Evolutionary conservation across 2,113 vertebrate genomes (phyloP).

Genomic region (Neolamprologus longior): DNA sequence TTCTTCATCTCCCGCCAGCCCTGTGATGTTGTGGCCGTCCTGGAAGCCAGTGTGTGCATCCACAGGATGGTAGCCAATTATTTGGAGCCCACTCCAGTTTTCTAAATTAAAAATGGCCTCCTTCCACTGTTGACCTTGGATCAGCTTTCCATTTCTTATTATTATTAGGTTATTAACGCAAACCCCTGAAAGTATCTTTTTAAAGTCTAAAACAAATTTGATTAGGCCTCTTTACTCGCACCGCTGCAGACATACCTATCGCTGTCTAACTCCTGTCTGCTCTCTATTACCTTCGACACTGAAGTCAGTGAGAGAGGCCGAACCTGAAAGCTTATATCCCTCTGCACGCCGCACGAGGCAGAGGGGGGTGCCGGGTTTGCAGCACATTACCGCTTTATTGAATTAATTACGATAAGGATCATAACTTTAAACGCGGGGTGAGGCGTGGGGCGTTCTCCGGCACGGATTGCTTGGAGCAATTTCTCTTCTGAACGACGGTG

Average conservation of each 20-base stretch:
- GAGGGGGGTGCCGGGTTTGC: slow-evolving; percentile 89
- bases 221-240: slow-evolving; percentile 70
- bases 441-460: slow-evolving; percentile 83
- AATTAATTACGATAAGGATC: slow-evolving; percentile 99
- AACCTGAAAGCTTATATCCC: slow-evolving; percentile 81
- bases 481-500: slow-evolving; percentile 85
- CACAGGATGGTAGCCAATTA: slow-evolving; percentile 61
- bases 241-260: slow-evolving; percentile 67
- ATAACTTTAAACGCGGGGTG: slow-evolving; percentile 98
- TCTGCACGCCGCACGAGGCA: slow-evolving; percentile 24
- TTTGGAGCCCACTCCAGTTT: slow-evolving; percentile 35
- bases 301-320: slow-evolving; percentile 82
- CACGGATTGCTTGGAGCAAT: slow-evolving; percentile 90
- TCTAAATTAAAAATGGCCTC: slow-evolving; percentile 60
- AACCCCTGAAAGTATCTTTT: slow-evolving; percentile 70
- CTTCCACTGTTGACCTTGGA: slow-evolving; percentile 65
- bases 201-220: slow-evolving; percentile 74
- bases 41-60: slow-evolving; percentile 25
- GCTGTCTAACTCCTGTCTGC: slow-evolving; percentile 80
- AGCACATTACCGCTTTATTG: slow-evolving; percentile 99
- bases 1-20: neutral
- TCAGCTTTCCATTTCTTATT: slow-evolving; percentile 64
- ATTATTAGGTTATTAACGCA: slow-evolving; percentile 75
- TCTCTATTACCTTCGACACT: slow-evolving; percentile 89
- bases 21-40: slow-evolving; percentile 28